These are phyloP conservation scores for Cremastinae sp. DNA, from an alignment of 2,888 invertebrate species.

Conservation along the genomic window DNA sequence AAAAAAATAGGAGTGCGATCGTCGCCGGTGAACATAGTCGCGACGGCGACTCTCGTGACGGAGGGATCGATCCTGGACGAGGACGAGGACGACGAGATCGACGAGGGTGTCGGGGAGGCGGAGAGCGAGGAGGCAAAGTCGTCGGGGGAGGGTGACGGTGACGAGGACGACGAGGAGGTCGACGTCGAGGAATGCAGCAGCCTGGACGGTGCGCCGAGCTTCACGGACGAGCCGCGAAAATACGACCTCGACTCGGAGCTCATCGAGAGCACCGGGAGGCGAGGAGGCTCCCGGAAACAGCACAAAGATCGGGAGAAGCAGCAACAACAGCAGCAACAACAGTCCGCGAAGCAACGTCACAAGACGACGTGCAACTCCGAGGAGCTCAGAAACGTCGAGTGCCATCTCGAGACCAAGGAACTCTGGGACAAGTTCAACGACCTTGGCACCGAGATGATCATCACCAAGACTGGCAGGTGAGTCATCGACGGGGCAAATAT, in stretches of 20 bases:
- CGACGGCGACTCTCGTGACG: slow-evolving; percentile 80
- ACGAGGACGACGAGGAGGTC: slow-evolving; percentile 83
- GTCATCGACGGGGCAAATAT: slow-evolving; percentile 85
- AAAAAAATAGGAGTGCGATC: slow-evolving; percentile 69
- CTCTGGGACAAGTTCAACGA: slow-evolving; percentile 99
- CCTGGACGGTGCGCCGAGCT: slow-evolving; percentile 79
- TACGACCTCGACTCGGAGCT: slow-evolving; percentile 52
- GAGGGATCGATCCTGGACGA: slow-evolving; percentile 80
- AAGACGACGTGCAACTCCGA: slow-evolving; percentile 87
- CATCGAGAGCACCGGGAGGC: slow-evolving; percentile 66
- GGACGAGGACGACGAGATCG: slow-evolving; percentile 82
- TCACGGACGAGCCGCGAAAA: slow-evolving; percentile 66
- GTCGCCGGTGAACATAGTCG: slow-evolving; percentile 77
- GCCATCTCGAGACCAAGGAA: slow-evolving; percentile 96
- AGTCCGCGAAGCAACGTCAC: slow-evolving; percentile 75
- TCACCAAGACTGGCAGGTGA: slow-evolving; percentile 98
- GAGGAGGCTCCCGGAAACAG: slow-evolving; percentile 76
- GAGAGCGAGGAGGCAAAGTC: slow-evolving; percentile 73
- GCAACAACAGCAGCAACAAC: slow-evolving; percentile 68
- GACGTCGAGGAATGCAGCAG: slow-evolving; percentile 84
- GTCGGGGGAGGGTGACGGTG: slow-evolving; percentile 79
- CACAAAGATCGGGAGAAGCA: slow-evolving; percentile 68
- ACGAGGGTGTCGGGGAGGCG: slow-evolving; percentile 83
- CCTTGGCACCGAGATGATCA: slow-evolving; percentile 98
- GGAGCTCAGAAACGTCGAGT: slow-evolving; percentile 91